Evolutionary conservation across 2,113 vertebrate genomes (phyloP).

Genomic region (Antigone vipio): DNA sequence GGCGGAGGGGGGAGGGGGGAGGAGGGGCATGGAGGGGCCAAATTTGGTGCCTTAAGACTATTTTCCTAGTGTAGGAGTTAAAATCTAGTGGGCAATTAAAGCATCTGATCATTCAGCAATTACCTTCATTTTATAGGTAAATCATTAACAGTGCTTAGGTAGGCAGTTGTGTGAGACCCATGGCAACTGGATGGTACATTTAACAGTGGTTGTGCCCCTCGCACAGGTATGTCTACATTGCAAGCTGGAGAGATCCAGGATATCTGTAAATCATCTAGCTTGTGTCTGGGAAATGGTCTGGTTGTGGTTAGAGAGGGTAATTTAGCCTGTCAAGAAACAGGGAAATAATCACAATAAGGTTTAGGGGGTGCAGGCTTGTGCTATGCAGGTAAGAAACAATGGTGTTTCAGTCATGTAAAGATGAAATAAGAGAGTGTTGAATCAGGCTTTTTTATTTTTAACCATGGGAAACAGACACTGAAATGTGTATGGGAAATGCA

Average conservation of each 20-base stretch:
- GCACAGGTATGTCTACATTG: not conserved
- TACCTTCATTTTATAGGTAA: not conserved
- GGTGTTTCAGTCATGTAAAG: not conserved
- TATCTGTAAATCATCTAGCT: not conserved
- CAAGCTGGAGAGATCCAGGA: not conserved
- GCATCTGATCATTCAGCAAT: not conserved
- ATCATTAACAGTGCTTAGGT: not conserved
- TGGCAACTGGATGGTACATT: not conserved
- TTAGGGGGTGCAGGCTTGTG: not conserved
- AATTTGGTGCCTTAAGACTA: not conserved
- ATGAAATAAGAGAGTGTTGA: conserved; percentile 5
- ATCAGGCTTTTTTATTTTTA: conserved; percentile 44
- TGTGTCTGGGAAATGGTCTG: not conserved
- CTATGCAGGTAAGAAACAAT: not conserved
- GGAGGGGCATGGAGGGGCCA: not conserved
- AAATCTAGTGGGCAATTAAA: not conserved
- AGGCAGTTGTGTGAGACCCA: not conserved
- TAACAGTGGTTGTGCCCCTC: not conserved
- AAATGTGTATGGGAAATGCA: not conserved
- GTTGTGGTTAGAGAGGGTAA: not conserved
- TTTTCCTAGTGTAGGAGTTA: not conserved
- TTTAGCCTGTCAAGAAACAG: not conserved
- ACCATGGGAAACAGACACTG: not conserved
- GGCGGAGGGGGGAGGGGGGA: too few relatives aligned
- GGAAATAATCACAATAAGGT: not conserved